Base-by-base conservation (phyloP, 1,140 invertebrate genomes). In the Drosophila bocki region DNA sequence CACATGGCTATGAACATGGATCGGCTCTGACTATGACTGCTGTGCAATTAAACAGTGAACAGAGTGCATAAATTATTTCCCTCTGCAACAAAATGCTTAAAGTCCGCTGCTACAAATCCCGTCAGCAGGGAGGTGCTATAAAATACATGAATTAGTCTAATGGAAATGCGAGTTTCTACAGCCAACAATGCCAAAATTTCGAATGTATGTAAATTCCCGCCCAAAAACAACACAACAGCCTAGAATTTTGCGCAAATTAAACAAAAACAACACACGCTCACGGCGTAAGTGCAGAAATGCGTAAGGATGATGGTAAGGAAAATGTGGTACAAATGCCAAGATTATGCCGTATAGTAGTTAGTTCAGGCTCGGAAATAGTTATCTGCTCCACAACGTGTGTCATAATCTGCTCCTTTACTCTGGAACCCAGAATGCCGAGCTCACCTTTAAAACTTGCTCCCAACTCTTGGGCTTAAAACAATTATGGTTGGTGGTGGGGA, bases 71-170 rank as follows among this genome's bases (percentile, higher is more conserved):
- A 79, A 79, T 79, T 79, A 78, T 78, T 78, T 42, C 35, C 1
- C 29, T 9, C 19, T 58, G 65, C 56, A 68, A 45, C 75, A 47
- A 69, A 69, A 68, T 77, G 75, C 54, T 78, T 78, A 69, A 78
- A 77, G 75, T 51, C 13, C 42, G 41, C 33, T 26, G 63, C 45
- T 26, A 39, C 26, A 78, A 78, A 78, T 61, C 54, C 65, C 39
- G 26, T 13, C 64, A 22, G 75, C 65, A 64, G 60, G 75, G 75
- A 71, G 70, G 47, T 78, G 75, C 70, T 71, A 78, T 70, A 78
- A 78, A 78, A 58, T 78, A 78, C 65, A 78, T 78, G 75, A 78
- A 78, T 78, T 78, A 78, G 75, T 78, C 75, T 78, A 78, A 78
- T 78, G 75, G 64, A 78, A 78, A 78, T 78, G 75, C 58, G 65